Conservation (phyloP, 1,140 invertebrate species). For the Lordiphosa stackelbergi region DNA sequence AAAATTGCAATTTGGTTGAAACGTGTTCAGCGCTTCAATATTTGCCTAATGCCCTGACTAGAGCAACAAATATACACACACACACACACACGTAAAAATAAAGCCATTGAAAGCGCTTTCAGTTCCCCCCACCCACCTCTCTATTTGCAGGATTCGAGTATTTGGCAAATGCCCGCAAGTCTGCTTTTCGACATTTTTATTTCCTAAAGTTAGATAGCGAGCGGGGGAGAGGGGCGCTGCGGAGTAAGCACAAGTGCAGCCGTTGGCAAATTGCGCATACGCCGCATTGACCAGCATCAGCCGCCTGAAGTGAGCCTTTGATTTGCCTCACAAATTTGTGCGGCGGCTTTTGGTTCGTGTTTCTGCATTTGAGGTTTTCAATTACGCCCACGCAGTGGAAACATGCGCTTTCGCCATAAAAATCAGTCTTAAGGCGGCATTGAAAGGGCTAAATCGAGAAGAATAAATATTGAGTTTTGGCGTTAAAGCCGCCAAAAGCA, state of each 20-base stretch:
- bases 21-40: constrained; percentile 68
- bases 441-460: constrained; percentile 49
- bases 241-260: constrained; percentile 34
- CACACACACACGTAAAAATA: constrained; percentile 16
- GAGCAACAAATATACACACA: constrained; percentile 1
- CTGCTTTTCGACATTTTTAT: constrained; percentile 66
- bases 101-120: constrained; percentile 31
- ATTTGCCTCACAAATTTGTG: constrained; percentile 48
- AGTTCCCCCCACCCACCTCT: not conserved
- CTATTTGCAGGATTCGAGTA: constrained; percentile 37
- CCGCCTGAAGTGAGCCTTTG: constrained; percentile 10
- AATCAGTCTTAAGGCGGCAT: constrained; percentile 59
- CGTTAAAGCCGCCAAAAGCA: constrained; percentile 51
- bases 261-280: constrained; percentile 62
- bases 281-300: constrained; percentile 36
- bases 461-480: constrained; percentile 73
- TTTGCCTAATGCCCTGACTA: constrained; percentile 45
- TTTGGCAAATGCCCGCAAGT: constrained; percentile 67
- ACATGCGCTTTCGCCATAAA: constrained; percentile 61
- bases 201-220: constrained; percentile 5
- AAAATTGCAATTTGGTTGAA: constrained; percentile 69
- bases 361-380: constrained; percentile 51
- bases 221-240: not conserved
- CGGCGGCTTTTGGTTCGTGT: constrained; percentile 28
- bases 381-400: constrained; percentile 56